Percentiles rank a stretch among this genome's conserved stretches.
These are phyloP conservation scores for Girardia tigrina DNA, from an alignment of 2,888 invertebrate genomes.

Conservation along the genomic window DNA sequence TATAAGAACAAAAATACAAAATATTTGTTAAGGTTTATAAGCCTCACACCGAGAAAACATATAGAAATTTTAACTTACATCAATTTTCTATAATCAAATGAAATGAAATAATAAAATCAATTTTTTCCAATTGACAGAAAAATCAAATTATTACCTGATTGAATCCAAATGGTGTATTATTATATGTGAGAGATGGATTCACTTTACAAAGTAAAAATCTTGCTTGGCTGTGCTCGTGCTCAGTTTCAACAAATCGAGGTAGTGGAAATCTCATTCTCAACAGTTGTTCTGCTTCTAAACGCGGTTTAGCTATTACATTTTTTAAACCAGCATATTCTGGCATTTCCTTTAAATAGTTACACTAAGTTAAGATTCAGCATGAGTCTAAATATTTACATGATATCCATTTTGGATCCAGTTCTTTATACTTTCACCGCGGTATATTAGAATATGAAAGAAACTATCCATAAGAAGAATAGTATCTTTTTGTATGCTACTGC, in stretches of 20 bases:
- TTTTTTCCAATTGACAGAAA: too few relatives aligned
- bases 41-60: too few relatives aligned
- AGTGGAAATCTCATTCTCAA: slow-evolving; percentile 88
- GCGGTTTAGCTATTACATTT: slow-evolving; percentile 81
- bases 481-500: slow-evolving; percentile 90
- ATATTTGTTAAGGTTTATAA: too few relatives aligned
- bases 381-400: too few relatives aligned
- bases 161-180: slow-evolving; percentile 49
- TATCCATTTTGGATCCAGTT: slow-evolving; percentile 89
- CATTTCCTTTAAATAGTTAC: slow-evolving; percentile 62
- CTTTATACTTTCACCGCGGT: slow-evolving; percentile 92
- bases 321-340: slow-evolving; percentile 94
- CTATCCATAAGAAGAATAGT: slow-evolving; percentile 96
- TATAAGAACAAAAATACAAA: too few relatives aligned
- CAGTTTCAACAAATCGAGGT: slow-evolving; percentile 94
- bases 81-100: too few relatives aligned
- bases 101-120: too few relatives aligned
- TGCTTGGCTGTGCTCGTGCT: slow-evolving; percentile 97
- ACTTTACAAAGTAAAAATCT: slow-evolving; percentile 94
- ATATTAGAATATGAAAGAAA: slow-evolving; percentile 98
- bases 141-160: not conserved
- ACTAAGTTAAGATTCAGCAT: not conserved
- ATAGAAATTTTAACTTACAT: too few relatives aligned
- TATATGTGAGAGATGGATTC: slow-evolving; percentile 98
- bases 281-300: slow-evolving; percentile 92